These are phyloP conservation scores for Colaptes auratus DNA, from an alignment of 2,113 vertebrate genomes.

Conservation along the genomic window DNA sequence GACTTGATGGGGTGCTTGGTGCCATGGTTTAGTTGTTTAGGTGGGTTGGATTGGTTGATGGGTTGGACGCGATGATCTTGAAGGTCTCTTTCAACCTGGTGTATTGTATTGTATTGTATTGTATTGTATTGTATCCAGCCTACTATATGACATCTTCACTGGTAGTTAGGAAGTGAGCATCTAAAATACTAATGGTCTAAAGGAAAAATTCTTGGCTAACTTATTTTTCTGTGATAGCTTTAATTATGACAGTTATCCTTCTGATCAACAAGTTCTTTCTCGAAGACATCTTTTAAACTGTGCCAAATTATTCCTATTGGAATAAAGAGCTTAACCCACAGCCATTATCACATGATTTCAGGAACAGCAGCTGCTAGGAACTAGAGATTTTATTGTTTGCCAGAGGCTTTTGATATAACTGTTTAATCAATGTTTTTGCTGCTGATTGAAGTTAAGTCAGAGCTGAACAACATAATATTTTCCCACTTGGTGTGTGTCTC, in stretches of 20 bases:
- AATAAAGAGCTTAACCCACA: slow-evolving; percentile 50
- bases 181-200: not conserved
- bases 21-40: too few relatives aligned
- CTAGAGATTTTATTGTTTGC: slow-evolving; percentile 61
- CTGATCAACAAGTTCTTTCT: slow-evolving; percentile 9
- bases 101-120: too few relatives aligned
- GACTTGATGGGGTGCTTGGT: too few relatives aligned
- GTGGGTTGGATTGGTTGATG: too few relatives aligned
- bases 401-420: slow-evolving; percentile 48
- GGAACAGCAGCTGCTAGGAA: slow-evolving; percentile 48
- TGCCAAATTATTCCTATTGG: slow-evolving; percentile 45
- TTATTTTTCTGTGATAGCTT: slow-evolving; percentile 28
- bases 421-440: slow-evolving; percentile 49
- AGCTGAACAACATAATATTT: slow-evolving; percentile 35
- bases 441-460: slow-evolving; percentile 42
- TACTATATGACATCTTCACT: not conserved
- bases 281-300: slow-evolving; percentile 14
- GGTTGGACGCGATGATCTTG: too few relatives aligned
- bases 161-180: not conserved
- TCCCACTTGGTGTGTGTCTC: not conserved
- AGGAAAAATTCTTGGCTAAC: not conserved
- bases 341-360: slow-evolving; percentile 53
- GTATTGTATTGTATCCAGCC: too few relatives aligned
- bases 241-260: slow-evolving; percentile 44
- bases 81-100: too few relatives aligned